Evolutionary conservation across 2,113 vertebrate species (phyloP), one percentile per base, ranked within the genome.

Genomic region (Pseudorasbora parva): DNA sequence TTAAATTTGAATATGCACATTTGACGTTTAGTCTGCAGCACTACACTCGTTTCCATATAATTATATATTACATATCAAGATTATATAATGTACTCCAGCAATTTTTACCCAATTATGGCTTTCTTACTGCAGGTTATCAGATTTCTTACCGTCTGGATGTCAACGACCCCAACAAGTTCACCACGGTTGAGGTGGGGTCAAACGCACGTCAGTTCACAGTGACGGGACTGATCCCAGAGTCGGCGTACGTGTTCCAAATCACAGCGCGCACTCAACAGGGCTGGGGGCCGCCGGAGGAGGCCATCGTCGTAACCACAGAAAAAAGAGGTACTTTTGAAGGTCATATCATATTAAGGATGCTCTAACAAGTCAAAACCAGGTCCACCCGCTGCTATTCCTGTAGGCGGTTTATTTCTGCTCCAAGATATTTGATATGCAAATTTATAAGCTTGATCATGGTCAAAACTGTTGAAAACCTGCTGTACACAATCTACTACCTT

Each of bases 221-320:
- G 62, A 97, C 96, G 0, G 95, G 96, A 23, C 94, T 99, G 86
- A 88, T 88, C 82, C 94, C 96, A 0, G 97, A 99, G 88, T 96
- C 97, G 0, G 94, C 94, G 0, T 99, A 99, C 72, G 74, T 96
- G 88, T 99, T 99, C 89, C 93, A 95, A 54, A 93, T 98, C 1
- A 95, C 93, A 0, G 97, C 97, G 85, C 96, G 96, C 89, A 99
- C 97, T 0, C 91, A 96, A 21, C 94, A 96, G 89, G 98, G 98
- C 90, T 99, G 97, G 97, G 98, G 98, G 0, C 91, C 93, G 30
- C 93, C 95, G 0, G 93, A 97, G 87, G 95, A 98, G 84, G 97
- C 97, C 56, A 93, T 96, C 0, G 97, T 99, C 86, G 95, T 99
- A 88, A 99, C 97, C 6, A 99, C 97, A 0, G 97, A 97, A 84